Conservation (phyloP, 1,140 invertebrate species). For the Drosophila navojoa region DNA sequence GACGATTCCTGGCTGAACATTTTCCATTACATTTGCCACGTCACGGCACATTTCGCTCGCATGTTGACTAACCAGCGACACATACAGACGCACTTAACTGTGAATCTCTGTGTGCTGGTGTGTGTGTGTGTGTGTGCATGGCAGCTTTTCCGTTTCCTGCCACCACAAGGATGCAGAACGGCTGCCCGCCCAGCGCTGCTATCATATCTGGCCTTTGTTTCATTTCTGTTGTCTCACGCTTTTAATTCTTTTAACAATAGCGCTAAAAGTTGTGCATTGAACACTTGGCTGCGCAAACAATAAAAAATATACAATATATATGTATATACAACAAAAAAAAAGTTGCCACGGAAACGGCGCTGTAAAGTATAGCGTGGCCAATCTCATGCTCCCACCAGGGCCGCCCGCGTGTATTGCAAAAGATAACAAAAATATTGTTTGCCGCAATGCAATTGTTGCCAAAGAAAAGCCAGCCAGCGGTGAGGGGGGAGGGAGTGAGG, state of each 20-base stretch:
- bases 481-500: neutral
- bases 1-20: conserved; percentile 51
- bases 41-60: conserved; percentile 76
- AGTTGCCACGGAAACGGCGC: conserved; percentile 59
- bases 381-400: conserved; percentile 18
- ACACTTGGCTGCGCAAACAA: conserved; percentile 76
- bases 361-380: conserved; percentile 66
- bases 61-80: conserved; percentile 58
- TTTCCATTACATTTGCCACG: conserved; percentile 78
- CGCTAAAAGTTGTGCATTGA: conserved; percentile 81
- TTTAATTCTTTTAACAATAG: conserved; percentile 81
- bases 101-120: neutral
- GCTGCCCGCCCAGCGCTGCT: conserved; percentile 26
- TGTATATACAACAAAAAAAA: neutral
- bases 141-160: conserved; percentile 70
- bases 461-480: conserved; percentile 54
- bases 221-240: conserved; percentile 55
- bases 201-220: conserved; percentile 77
- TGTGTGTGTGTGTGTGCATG: conserved; percentile 37
- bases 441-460: conserved; percentile 80
- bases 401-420: conserved; percentile 47
- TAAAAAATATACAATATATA: conserved; percentile 46
- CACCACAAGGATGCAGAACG: neutral
- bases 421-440: conserved; percentile 81
- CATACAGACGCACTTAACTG: no score